phyloP scores from a whole-genome alignment of 2,113 vertebrate species.

The Arothron firmamentum region DNA sequence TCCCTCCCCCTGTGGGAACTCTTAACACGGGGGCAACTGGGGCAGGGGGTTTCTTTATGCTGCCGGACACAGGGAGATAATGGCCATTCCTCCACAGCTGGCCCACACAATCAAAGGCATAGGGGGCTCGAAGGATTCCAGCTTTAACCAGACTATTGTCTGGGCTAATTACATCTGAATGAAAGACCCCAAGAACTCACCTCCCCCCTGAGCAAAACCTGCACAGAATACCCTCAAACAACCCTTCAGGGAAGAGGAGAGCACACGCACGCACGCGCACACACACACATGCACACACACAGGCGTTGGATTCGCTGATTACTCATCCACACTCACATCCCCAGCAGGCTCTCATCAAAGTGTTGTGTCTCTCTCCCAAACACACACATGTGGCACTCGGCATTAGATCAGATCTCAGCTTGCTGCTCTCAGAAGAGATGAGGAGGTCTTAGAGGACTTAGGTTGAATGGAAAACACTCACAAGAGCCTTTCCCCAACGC shows the following conservation, averaged over 20 bases:
- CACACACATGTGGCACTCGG: constrained; percentile 65
- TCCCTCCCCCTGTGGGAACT: constrained; percentile 73
- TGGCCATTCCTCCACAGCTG: constrained; percentile 76
- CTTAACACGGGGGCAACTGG: constrained; percentile 48
- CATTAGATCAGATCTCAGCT: constrained; percentile 74
- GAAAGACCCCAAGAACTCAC: constrained; percentile 63
- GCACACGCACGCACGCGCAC: constrained; percentile 28
- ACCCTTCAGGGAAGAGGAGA: constrained; percentile 59
- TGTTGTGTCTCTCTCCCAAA: constrained; percentile 39
- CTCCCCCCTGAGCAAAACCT: constrained; percentile 54
- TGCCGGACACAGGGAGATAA: constrained; percentile 72
- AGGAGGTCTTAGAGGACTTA: constrained; percentile 70
- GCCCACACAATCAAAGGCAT: constrained; percentile 71
- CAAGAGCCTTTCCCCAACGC: constrained; percentile 60
- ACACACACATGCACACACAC: background rate
- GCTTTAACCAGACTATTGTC: constrained; percentile 76
- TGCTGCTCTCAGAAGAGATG: constrained; percentile 66
- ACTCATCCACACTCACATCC: constrained; percentile 45
- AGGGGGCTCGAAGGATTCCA: constrained; percentile 72
- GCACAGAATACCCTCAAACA: constrained; percentile 69
- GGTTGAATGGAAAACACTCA: constrained; percentile 66
- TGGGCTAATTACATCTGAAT: constrained; percentile 76
- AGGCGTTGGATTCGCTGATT: constrained; percentile 32
- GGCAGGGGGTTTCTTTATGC: constrained; percentile 66
- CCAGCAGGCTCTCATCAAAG: constrained; percentile 66